Conservation (phyloP, 2,888 invertebrate genomes). For the Aromia moschata region DNA sequence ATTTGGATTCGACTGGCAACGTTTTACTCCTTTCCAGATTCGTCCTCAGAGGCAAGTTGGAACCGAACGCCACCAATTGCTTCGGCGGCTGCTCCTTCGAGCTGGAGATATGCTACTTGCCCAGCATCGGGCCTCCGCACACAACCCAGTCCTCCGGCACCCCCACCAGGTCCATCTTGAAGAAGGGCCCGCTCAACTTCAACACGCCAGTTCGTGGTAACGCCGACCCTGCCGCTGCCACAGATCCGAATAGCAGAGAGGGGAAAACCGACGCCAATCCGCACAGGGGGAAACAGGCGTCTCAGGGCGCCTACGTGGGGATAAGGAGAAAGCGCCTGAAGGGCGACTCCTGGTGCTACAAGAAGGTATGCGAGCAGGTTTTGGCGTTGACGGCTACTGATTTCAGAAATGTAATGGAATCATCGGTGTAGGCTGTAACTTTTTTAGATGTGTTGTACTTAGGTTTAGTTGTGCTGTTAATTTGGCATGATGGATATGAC, state of each 20-base stretch:
- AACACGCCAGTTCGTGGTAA: constrained; percentile 24
- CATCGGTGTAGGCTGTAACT: constrained; percentile 4
- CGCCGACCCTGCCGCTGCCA: background rate
- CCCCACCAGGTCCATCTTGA: constrained; percentile 51
- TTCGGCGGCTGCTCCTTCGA: constrained; percentile 71
- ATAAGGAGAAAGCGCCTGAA: constrained; percentile 77
- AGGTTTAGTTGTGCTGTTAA: too few species aligned
- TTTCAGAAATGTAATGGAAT: constrained; percentile 40
- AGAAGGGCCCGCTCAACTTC: constrained; percentile 42
- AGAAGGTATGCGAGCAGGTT: constrained; percentile 79
- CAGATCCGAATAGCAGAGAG: constrained; percentile 21
- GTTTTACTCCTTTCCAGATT: constrained; percentile 72
- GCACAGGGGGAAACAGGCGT: constrained; percentile 9
- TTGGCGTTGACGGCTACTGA: constrained; percentile 65
- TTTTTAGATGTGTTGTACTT: too few species aligned
- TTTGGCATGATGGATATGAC: background rate
- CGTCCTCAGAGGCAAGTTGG: constrained; percentile 72
- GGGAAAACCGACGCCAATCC: constrained; percentile 9
- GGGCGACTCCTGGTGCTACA: constrained; percentile 84
- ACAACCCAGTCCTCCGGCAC: constrained; percentile 38
- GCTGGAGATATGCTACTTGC: constrained; percentile 72
- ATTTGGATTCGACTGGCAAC: too few species aligned
- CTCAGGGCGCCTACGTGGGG: constrained; percentile 63
- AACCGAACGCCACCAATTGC: constrained; percentile 54
- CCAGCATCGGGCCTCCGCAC: constrained; percentile 53